Base-by-base conservation (phyloP, 2,113 vertebrate species). In the Ptychochromis oligacanthus region DNA sequence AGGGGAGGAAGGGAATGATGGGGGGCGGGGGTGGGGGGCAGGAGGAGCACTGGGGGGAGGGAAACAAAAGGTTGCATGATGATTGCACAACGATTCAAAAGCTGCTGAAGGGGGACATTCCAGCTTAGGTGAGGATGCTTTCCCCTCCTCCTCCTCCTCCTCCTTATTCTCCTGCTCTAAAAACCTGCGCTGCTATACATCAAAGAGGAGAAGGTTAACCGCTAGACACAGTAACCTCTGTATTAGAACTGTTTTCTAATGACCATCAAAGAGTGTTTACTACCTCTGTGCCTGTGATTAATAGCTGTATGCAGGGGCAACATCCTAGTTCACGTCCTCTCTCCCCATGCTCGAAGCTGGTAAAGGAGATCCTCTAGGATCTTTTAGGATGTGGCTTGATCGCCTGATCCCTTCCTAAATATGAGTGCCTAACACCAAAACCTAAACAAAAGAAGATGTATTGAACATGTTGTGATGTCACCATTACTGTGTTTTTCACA, bases 51-150 rank as follows among this genome's bases (percentile, higher is more conserved):
- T n/a, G 81, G 77, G 80, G 84, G 85, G 85, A 86, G 78, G 87
- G 90, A 93, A 89, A 93, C 90, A 94, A 95, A 95, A 94, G 94
- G 92, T 95, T 94, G 95, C 91, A 92, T 74, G 81, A 92, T 88
- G 93, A 95, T 95, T 94, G 93, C 94, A 93, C 91, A 91, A 92
- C 84, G 79, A 88, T 88, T 93, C 88, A 87, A 84, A 88, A 93
- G 92, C 86, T 75, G 85, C 92, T 88, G 83, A 92, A 93, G 81
- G 81, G 88, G 91, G 90, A 88, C 88, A 91, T 93, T 92, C 93
- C 85, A 85, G 87, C 70, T 90, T 89, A 82, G 91, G 90, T 90
- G 90, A 93, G 83, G 85, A 89, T 89, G 88, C 72, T 62, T n/a
- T 22, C 77, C 75, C 84, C 79, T n/a, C 74, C 77, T 75, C 74